A percentile compares a stretch with the other conserved stretches of the same genome.
phyloP scores from a whole-genome alignment of 2,888 invertebrate genomes.

The Tenthredo livida region DNA sequence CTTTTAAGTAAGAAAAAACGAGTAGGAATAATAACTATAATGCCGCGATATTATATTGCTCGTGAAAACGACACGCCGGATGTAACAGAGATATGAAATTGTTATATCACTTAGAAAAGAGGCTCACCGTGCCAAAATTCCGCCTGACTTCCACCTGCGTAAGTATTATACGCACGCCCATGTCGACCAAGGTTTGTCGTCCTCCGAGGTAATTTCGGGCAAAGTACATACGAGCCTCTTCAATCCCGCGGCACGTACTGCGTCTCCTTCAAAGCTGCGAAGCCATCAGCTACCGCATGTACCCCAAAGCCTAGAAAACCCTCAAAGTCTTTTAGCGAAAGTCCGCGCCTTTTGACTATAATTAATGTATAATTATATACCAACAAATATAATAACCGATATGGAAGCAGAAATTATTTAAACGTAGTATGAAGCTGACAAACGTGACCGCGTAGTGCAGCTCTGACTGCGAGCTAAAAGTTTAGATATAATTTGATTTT shows the following conservation, averaged over 20 bases:
- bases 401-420: background rate
- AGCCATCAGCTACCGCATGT: slow-evolving; percentile 13
- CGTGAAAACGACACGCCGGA: background rate
- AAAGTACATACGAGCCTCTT: slow-evolving; percentile 29
- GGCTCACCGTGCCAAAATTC: background rate
- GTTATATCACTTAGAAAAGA: slow-evolving; percentile 17
- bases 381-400: background rate
- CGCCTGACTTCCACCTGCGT: background rate
- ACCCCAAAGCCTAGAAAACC: background rate
- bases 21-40: too few relatives aligned
- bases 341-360: background rate
- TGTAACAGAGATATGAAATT: slow-evolving; percentile 8
- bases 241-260: background rate
- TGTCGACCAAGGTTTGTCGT: slow-evolving; percentile 13
- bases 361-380: background rate
- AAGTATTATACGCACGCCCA: background rate
- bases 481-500: background rate
- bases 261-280: background rate
- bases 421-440: background rate
- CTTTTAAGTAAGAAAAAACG: background rate
- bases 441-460: background rate
- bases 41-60: background rate
- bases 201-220: slow-evolving; percentile 22
- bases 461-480: background rate
- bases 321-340: background rate